Evolutionary conservation across 2,797 vertebrate genomes (phyloP).

Genomic region (Anguilla obscura): DNA sequence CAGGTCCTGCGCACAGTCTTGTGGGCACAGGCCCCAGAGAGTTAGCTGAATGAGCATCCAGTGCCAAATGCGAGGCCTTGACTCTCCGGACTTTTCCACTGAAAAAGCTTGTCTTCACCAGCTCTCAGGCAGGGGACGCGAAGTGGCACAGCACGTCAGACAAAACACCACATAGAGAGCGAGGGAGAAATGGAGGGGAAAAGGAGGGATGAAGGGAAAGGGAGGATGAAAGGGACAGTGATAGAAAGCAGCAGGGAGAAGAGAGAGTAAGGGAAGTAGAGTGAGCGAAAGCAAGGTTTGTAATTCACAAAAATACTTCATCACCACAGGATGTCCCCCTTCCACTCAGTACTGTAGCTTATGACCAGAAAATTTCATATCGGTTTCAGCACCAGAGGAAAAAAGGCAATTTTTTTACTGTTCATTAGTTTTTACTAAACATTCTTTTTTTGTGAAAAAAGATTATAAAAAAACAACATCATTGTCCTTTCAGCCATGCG

Average conservation of each 20-base stretch:
- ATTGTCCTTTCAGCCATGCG: constrained; percentile 35
- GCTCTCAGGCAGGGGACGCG: constrained; percentile 38
- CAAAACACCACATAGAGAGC: constrained; percentile 36
- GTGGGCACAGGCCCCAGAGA: background rate
- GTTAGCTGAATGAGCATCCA: too few relatives aligned
- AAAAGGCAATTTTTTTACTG: constrained; percentile 60
- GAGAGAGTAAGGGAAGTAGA: constrained; percentile 10
- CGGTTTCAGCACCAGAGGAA: constrained; percentile 68
- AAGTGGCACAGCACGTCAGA: constrained; percentile 39
- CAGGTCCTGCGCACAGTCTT: constrained; percentile 25
- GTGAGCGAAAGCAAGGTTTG: constrained; percentile 46
- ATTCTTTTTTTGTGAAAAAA: constrained; percentile 64
- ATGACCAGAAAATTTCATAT: constrained; percentile 45
- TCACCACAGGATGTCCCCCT: constrained; percentile 49
- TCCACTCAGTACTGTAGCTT: constrained; percentile 52
- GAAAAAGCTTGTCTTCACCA: background rate
- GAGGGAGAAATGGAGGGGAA: constrained; percentile 35
- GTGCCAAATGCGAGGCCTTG: background rate
- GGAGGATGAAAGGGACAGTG: constrained; percentile 46
- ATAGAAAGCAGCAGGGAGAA: constrained; percentile 41
- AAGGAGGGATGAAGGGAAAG: constrained; percentile 45
- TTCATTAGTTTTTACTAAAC: constrained; percentile 56
- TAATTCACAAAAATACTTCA: constrained; percentile 46
- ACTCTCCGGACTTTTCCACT: background rate
- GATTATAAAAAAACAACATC: constrained; percentile 51